Conservation (phyloP, 1,140 invertebrate species). For the Drosophila insularis region DNA sequence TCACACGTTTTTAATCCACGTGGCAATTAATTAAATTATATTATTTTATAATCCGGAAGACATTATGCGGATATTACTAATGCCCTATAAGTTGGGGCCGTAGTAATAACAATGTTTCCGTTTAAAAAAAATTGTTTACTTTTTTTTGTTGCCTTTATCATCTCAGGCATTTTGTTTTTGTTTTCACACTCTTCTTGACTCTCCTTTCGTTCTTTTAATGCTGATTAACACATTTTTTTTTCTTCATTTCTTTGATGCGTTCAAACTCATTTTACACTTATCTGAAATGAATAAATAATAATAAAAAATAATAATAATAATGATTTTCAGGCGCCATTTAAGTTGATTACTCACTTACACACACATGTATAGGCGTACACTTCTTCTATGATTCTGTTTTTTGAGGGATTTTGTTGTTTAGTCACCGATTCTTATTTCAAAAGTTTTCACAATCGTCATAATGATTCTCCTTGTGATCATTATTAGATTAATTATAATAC, state of each 20-base stretch:
- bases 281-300: constrained; percentile 29
- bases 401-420: constrained; percentile 37
- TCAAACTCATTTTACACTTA: constrained; percentile 29
- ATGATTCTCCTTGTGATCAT: neutral
- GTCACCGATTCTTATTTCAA: constrained; percentile 51
- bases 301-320: constrained; percentile 15
- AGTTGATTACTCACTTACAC: constrained; percentile 61
- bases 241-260: constrained; percentile 1
- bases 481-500: constrained; percentile 71
- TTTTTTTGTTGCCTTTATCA: neutral
- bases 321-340: constrained; percentile 55
- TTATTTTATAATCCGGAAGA: neutral
- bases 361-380: constrained; percentile 26
- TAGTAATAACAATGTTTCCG: constrained; percentile 39
- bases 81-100: constrained; percentile 2
- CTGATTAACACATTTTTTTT: constrained; percentile 60
- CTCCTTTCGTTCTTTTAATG: neutral
- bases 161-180: constrained; percentile 1
- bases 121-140: constrained; percentile 7
- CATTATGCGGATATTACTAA: neutral
- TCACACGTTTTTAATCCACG: too few species aligned
- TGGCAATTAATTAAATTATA: too few species aligned
- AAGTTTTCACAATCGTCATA: neutral
- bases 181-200: constrained; percentile 31
- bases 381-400: constrained; percentile 17